Base-by-base conservation (phyloP, 1,140 invertebrate genomes). In the Mylabris phalerata region DNA sequence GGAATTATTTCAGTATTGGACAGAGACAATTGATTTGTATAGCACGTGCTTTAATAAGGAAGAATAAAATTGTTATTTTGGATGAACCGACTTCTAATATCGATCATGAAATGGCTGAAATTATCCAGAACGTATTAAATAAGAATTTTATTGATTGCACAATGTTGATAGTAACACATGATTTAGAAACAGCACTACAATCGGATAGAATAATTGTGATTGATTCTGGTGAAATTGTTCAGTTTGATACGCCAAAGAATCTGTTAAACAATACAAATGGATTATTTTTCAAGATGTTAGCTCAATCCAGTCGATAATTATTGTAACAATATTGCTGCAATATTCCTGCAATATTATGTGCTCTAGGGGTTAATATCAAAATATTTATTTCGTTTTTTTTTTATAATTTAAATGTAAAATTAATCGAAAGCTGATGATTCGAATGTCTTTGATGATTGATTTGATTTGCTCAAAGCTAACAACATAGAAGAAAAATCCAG, bases 1-100 rank as follows among this genome's bases (percentile, higher is more conserved):
- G 19, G 32, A 32, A 32, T 32, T 32, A 62, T 43, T 62, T 62
- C 7, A 62, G 61, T 42, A 44, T 50, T 5, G 57, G 61, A 3
- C 57, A 62, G 44, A 44, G 48, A 41, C 61, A 62, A 42, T 40
- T 62, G 25, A 43, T 92, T 48, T 83, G 85, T 77, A 67, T 87
- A 46, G 89, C 87, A 7, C 77, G 90, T 48, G 89, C 89, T 40
- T 84, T 93, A 61, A 75, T 93, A 4, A 59, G 75, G 19, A 75
- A 78, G 48, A 77, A 75, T 52, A 73, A 73, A 54, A 75, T 80
- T 44, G 63, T 84, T 2, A 67, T 83, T 11, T 66, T 84, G 45
- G 81, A 84, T 67, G 81, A 83, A 67, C 80, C 81, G 0, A 82
- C 80, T 46, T 79, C 80, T 4, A 81, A 79, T 57, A 75, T 81